Evolutionary conservation across 2,888 invertebrate species (phyloP), one percentile per base, ranked within the genome.

Genomic region (Apotomis betuletana): DNA sequence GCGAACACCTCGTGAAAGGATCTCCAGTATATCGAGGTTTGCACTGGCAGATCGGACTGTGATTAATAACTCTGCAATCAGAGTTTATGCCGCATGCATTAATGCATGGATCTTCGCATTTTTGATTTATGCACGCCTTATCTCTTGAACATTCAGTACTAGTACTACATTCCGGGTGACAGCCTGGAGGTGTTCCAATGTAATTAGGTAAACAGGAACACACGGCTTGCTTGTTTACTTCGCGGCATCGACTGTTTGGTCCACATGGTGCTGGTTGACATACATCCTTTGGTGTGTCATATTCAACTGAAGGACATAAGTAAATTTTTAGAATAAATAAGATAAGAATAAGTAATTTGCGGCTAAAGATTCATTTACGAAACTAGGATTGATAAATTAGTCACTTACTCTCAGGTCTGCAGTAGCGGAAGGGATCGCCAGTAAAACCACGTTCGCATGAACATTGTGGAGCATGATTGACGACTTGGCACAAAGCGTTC

Each of bases 21-120:
- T 96, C 96, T n/a, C 96, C 96, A 52, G 95, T 95, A 77, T 94
- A 95, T 55, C 90, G 92, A 27, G 86, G 79, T 73, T 94, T 94
- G 84, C 97, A 97, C 76, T 94, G 94, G 85, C 97, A 97, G 79
- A 96, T 95, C 8, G 97, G 96, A 83, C 95, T 96, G 81, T 97
- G 97, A 85, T 96, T 96, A 68, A 96, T 95, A 10, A 96, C 96
- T 82, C 95, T 94, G 81, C 97, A 97, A 64, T 94, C 94, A 0
- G 96, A 93, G 79, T 96, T 95, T 82, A 91, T 90, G 27, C 96
- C 96, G 85, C 96, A 96, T 27, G 94, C 94, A 79, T 95, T 95
- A 27, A 94, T 88, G 78, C 97, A 97, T 54, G 97, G 97, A 85
- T 97, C 94, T 62, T 92, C 88, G 84, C 97, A 98, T 89, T 96